Base-by-base conservation (phyloP, 2,888 invertebrate species). In the Branchellion lobata region DNA sequence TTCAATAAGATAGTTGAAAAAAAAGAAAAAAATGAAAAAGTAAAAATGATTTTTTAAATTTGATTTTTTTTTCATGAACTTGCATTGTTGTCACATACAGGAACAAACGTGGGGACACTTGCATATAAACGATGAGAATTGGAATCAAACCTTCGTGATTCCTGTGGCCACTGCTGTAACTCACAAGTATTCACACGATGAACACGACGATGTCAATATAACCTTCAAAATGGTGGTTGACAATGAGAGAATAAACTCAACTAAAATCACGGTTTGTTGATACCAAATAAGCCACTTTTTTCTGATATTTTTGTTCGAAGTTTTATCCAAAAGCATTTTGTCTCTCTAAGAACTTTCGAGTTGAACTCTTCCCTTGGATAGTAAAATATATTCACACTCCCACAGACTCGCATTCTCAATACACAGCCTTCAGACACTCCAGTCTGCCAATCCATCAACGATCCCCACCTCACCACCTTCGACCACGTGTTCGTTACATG, bases 401-500 rank as follows among this genome's bases (percentile, higher is more conserved):
- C 21, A 69, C 69, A 80, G 80, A 47, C 65, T 14, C 34, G 40
- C 36, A 76, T 80, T 31, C 24, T 29, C 76, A 65, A 76, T 33
- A 65, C 24, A 68, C 76, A 76, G n/a, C 14, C 61, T 18, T 57
- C 57, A 21, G 40, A 78, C 0, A 11, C 3, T 18, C 31, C 78
- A 2, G 65, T 76, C 27, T 80, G 80, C 65, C 76, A 75, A 27
- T 80, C 80, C 34, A 57, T 82, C 72, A 82, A 82, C 53, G 83
- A 83, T 65, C 83, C 83, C 34, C 83, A 83, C 74, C 76, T 83
- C 27, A 78, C 77, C 27, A 83, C 82, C 34, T 83, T 83, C 36
- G 82, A 83, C 68, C 80, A 81, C 33, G 68, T 51, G 83, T 83
- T 72, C 78, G 82, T 78, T n/a, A n/a, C n/a, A n/a, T n/a, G n/a